Conservation (phyloP, 2,888 invertebrate species). For the Xanthostigma xanthostigma region DNA sequence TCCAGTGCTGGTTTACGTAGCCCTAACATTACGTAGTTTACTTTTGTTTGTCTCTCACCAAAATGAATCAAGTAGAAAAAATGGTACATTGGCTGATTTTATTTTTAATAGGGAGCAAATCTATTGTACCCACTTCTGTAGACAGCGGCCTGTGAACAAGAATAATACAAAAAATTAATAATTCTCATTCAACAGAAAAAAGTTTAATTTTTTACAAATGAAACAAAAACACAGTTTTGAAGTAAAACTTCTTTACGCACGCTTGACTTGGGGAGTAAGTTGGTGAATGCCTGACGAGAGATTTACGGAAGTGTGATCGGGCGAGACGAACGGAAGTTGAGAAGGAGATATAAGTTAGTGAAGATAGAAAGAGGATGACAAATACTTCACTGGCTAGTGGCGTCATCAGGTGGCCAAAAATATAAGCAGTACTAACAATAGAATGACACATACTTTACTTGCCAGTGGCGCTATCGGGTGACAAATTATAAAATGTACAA, state of each 20-base stretch:
- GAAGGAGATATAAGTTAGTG: too few relatives aligned
- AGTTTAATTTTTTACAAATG: conserved; percentile 4
- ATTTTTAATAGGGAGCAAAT: conserved; percentile 75
- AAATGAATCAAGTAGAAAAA: background rate
- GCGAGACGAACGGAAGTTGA: too few relatives aligned
- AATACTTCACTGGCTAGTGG: too few relatives aligned
- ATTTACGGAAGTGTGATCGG: too few relatives aligned
- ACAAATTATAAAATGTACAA: conserved; percentile 5
- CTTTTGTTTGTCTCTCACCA: background rate
- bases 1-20: background rate
- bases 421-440: too few relatives aligned
- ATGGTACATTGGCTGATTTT: background rate
- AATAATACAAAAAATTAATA: conserved; percentile 8
- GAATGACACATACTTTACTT: too few relatives aligned
- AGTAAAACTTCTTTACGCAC: too few relatives aligned
- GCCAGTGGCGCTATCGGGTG: too few relatives aligned
- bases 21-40: background rate
- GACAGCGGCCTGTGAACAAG: conserved; percentile 63
- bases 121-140: conserved; percentile 90
- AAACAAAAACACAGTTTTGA: background rate
- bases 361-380: too few relatives aligned
- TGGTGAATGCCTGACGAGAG: too few relatives aligned
- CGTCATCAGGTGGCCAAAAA: too few relatives aligned
- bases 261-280: too few relatives aligned
- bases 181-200: conserved; percentile 1